These are phyloP conservation scores for Brenthis ino DNA, from an alignment of 2,888 invertebrate species.

Conservation along the genomic window DNA sequence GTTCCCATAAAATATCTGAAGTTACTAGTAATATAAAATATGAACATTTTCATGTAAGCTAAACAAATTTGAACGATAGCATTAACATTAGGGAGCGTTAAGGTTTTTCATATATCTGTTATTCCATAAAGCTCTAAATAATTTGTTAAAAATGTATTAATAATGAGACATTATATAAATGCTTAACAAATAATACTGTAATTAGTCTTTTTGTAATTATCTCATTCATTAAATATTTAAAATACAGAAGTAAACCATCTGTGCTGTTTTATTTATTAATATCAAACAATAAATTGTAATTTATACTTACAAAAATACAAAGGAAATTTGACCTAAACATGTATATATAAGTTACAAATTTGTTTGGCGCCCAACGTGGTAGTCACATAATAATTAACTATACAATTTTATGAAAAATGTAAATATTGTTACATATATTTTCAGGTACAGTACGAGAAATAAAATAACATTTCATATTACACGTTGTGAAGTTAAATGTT, in stretches of 20 bases:
- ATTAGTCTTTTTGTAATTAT: conserved; percentile 18
- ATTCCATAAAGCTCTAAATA: too few species aligned
- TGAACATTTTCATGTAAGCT: too few species aligned
- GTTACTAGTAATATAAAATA: too few species aligned
- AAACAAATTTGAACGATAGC: too few species aligned
- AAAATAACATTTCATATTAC: conserved; percentile 14
- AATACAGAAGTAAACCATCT: conserved; percentile 6
- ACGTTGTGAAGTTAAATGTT: conserved; percentile 7
- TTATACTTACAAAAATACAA: neutral
- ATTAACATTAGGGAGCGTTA: too few species aligned
- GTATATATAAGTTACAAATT: neutral
- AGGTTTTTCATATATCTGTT: too few species aligned
- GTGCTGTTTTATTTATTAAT: conserved; percentile 3
- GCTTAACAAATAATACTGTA: conserved; percentile 14
- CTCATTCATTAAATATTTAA: conserved; percentile 13
- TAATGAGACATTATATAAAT: neutral
- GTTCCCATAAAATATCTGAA: too few species aligned
- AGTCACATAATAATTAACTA: neutral
- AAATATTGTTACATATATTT: conserved; percentile 9
- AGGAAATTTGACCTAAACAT: neutral
- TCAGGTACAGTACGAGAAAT: conserved; percentile 3
- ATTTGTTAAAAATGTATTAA: too few species aligned
- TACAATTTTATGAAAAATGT: conserved; percentile 13
- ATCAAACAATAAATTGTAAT: neutral
- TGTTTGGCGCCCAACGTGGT: neutral